Evolutionary conservation across 2,113 vertebrate species (phyloP), one percentile per base, ranked within the genome.

Genomic region (Pseudorasbora parva): DNA sequence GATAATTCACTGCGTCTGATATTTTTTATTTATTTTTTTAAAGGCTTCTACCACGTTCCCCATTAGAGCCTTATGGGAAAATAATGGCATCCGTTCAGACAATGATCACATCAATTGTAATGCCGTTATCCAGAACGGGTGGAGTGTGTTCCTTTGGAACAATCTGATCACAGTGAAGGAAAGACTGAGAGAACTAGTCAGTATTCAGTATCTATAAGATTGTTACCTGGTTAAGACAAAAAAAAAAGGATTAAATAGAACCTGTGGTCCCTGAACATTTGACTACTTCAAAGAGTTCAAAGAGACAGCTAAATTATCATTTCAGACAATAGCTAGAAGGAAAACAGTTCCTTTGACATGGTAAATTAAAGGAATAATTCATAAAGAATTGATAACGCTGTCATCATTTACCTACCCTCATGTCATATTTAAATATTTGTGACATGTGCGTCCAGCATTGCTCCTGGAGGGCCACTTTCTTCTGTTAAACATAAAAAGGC

Each of bases 91-190:
- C 27, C 30, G 9, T 60, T 68, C 37, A 14, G 73, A 45, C 85
- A 83, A 74, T 59, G 86, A 88, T 85, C 77, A 81, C 79, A 82
- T 83, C 82, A 71, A 43, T 59, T 73, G 72, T 81, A 78, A 86
- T 83, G 80, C 83, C 77, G 69, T 83, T 83, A 83, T 81, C 49
- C 8, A 45, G 11, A 43, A 37, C 5, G 75, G 33, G 33, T 33
- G 12, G 12, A 25, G 49, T 69, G 45, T 62, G 17, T 23, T 8
- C 54, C 51, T 59, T 30, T n/a, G 25, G 60, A 12, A 80, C 45
- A 30, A 2, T 66, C 8, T 66, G 19, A 75, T 14, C 7, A 62
- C 25, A 45, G 17, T 47, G 8, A 66, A 17, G 27, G 6, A 5
- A 27, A 23, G n/a, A 59, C 21, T 10, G n/a, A 59, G 1, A 59